These are phyloP conservation scores for Macrotis lagotis DNA, from an alignment of 2,113 vertebrate genomes.

Conservation along the genomic window DNA sequence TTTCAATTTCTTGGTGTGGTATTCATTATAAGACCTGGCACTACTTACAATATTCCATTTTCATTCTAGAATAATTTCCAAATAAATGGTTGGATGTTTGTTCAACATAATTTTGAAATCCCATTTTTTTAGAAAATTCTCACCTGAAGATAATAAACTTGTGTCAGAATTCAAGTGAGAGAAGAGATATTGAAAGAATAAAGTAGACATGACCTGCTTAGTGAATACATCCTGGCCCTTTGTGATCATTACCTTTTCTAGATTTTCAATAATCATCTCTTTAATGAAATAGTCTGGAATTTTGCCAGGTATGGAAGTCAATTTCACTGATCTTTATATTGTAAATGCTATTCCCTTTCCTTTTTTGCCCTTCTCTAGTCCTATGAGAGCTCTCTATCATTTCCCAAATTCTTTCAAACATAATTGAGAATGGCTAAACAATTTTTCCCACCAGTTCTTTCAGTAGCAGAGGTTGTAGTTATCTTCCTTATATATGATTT, in stretches of 20 bases:
- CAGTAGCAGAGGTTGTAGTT: too few relatives aligned
- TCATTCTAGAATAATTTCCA: background rate
- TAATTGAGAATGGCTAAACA: too few relatives aligned
- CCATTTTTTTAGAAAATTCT: background rate
- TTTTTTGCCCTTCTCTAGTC: background rate
- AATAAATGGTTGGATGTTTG: background rate
- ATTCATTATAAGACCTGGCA: background rate
- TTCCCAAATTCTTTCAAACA: background rate
- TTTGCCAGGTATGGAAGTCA: background rate
- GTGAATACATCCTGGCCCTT: background rate
- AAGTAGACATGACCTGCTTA: background rate
- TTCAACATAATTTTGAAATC: background rate
- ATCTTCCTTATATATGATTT: too few relatives aligned
- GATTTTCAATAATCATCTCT: background rate
- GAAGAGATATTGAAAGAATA: background rate
- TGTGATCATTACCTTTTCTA: background rate
- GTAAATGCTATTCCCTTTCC: background rate
- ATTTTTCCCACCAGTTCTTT: too few relatives aligned
- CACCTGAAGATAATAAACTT: background rate
- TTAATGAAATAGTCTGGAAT: background rate
- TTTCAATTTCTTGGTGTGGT: background rate
- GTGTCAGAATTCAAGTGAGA: background rate
- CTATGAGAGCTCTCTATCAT: background rate
- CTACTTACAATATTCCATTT: background rate
- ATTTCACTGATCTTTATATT: background rate